Conservation (phyloP, 2,113 vertebrate species). For the Macroglossus sobrinus region DNA sequence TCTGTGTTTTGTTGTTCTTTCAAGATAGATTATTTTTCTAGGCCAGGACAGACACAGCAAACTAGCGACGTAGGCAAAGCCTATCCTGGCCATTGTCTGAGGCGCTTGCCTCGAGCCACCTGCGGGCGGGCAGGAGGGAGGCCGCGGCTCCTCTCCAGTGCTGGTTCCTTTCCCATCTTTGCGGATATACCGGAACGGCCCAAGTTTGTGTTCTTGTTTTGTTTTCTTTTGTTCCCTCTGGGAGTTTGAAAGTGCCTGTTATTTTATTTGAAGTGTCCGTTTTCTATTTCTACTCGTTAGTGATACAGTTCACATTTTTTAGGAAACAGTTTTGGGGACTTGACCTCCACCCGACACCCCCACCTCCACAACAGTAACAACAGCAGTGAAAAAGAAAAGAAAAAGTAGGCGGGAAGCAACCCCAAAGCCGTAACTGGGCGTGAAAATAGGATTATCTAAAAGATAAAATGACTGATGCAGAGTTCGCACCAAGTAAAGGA, state of each 20-base stretch:
- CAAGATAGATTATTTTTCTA: background rate
- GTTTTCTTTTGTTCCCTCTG: background rate
- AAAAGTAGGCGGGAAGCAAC: background rate
- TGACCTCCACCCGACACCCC: background rate
- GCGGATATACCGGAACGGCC: background rate
- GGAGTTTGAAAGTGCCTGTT: background rate
- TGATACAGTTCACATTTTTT: background rate
- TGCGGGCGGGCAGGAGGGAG: conserved; percentile 2
- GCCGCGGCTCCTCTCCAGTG: background rate
- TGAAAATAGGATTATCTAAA: background rate
- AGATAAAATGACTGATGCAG: background rate
- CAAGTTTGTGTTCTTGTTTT: conserved; percentile 47
- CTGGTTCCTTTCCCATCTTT: background rate
- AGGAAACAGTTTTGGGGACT: conserved; percentile 14
- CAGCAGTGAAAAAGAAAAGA: background rate
- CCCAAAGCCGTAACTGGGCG: background rate
- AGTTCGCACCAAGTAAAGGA: background rate
- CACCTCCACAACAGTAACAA: background rate
- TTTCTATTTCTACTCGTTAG: background rate
- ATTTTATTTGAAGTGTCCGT: background rate
- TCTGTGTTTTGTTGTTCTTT: background rate
- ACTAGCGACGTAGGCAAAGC: background rate
- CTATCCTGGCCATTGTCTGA: conserved; percentile 25
- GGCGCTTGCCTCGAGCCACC: conserved; percentile 35
- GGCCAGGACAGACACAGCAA: background rate